Conservation (phyloP, 1,140 invertebrate species). For the Hermetia illucens region DNA sequence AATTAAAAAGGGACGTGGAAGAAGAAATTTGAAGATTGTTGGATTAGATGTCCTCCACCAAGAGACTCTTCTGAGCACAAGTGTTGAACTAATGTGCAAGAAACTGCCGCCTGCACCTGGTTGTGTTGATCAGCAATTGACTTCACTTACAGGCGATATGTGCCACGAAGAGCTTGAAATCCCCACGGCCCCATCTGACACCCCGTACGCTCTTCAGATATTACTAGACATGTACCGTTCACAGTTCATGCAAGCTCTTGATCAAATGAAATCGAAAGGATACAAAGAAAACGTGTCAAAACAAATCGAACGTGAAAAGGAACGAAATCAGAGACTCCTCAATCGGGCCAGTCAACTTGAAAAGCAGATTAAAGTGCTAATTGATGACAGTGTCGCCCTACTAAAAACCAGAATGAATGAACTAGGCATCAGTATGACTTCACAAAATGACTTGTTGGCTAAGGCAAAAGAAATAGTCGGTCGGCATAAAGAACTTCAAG, state of each 20-base stretch:
- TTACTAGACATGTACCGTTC: conserved; percentile 69
- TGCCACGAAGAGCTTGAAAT: conserved; percentile 70
- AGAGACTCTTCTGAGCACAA: conserved; percentile 77
- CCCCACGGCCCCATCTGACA: conserved; percentile 55
- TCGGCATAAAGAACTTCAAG: conserved; percentile 79
- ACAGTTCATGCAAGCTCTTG: conserved; percentile 68
- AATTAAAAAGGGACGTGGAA: conserved; percentile 10
- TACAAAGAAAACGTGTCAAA: conserved; percentile 56
- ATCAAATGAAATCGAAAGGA: conserved; percentile 62
- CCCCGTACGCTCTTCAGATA: conserved; percentile 73
- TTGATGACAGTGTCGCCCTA: conserved; percentile 80
- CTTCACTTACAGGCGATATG: conserved; percentile 47
- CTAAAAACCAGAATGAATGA: conserved; percentile 83
- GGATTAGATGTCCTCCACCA: conserved; percentile 81
- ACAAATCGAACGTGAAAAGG: conserved; percentile 73
- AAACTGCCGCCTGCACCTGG: conserved; percentile 70
- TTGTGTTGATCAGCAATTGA: conserved; percentile 78
- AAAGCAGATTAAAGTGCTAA: conserved; percentile 79
- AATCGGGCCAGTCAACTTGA: conserved; percentile 71
- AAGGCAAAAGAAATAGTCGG: conserved; percentile 89
- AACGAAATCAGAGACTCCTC: conserved; percentile 64
- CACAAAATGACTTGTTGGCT: conserved; percentile 67
- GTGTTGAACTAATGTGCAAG: conserved; percentile 39
- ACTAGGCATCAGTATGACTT: conserved; percentile 71
- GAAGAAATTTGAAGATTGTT: conserved; percentile 41